A percentile compares a stretch with the other conserved stretches of the same genome.
These are phyloP conservation scores for Delia radicum DNA, from an alignment of 1,140 invertebrate species.

Conservation along the genomic window DNA sequence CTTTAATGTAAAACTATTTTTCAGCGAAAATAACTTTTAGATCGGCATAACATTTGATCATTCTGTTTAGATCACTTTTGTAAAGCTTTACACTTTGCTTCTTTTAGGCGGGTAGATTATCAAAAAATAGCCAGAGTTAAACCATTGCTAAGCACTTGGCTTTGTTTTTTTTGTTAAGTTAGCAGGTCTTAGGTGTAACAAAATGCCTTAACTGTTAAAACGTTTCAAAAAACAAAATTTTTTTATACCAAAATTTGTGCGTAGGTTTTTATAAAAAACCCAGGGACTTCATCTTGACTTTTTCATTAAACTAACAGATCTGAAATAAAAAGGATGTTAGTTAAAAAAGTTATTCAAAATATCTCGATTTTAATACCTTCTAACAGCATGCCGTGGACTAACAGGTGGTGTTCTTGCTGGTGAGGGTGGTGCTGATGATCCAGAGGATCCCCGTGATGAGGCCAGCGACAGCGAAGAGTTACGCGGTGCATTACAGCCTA, in stretches of 20 bases:
- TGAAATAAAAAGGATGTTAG: conserved; percentile 23
- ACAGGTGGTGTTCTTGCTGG: conserved; percentile 60
- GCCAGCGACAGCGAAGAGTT: conserved; percentile 38
- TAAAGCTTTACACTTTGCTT: no score
- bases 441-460: conserved; percentile 47
- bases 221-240: not conserved
- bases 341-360: not conserved
- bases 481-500: conserved; percentile 49
- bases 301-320: conserved; percentile 46
- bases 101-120: no score
- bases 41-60: no score
- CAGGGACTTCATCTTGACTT: conserved; percentile 43
- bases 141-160: no score
- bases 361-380: conserved; percentile 33
- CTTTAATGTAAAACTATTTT: no score
- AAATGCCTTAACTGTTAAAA: no score
- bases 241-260: not conserved
- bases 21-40: no score
- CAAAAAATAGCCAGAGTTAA: no score
- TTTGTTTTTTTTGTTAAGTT: no score
- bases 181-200: no score
- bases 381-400: conserved; percentile 58
- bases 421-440: conserved; percentile 60
- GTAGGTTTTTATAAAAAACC: not conserved
- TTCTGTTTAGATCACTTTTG: no score